These are phyloP conservation scores for Megalops atlanticus DNA, from an alignment of 2,113 vertebrate genomes.

Conservation along the genomic window DNA sequence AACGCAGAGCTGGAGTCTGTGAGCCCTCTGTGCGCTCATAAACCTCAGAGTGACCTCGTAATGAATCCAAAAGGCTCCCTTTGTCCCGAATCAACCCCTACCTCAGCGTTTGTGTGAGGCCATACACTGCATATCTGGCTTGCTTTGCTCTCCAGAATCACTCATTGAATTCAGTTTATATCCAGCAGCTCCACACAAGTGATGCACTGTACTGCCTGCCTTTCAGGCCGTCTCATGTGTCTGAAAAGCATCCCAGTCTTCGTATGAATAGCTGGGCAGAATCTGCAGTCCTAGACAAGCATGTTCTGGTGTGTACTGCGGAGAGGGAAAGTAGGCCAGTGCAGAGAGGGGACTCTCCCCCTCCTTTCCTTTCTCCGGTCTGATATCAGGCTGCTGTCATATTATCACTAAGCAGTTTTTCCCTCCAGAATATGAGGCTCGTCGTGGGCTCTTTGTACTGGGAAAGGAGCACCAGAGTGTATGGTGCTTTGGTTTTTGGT, in stretches of 20 bases:
- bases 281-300: background rate
- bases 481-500: no score
- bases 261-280: background rate
- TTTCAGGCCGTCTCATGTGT: background rate
- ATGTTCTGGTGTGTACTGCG: background rate
- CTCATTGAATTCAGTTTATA: background rate
- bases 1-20: background rate
- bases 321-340: background rate
- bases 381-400: conserved; percentile 23
- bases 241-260: background rate
- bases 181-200: background rate
- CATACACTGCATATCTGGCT: background rate
- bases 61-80: background rate
- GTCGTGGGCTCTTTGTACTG: background rate
- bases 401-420: conserved; percentile 30
- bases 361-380: background rate
- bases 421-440: background rate
- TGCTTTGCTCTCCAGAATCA: background rate
- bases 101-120: background rate
- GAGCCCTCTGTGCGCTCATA: background rate
- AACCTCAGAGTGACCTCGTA: background rate
- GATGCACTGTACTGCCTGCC: background rate
- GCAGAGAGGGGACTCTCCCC: background rate
- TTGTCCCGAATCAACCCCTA: background rate
- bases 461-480: background rate